phyloP scores from a whole-genome alignment of 2,113 vertebrate genomes.

The Pogonocichla stellata region DNA sequence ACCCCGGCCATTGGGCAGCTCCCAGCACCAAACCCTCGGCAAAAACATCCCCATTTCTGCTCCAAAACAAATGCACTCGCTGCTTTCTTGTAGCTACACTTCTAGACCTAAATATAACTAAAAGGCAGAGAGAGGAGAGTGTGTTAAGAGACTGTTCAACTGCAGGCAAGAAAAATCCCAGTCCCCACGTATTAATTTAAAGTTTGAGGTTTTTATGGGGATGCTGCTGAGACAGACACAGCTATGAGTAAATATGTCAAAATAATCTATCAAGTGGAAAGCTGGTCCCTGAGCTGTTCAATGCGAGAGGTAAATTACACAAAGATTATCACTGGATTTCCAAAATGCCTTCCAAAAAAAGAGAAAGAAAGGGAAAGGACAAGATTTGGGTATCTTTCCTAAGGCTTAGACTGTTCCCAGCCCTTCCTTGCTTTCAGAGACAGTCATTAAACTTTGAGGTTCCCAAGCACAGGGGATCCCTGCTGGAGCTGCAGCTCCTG shows the following conservation, averaged over 20 bases:
- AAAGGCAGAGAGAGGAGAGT: not conserved
- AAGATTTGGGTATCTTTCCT: not conserved
- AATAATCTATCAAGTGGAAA: conserved; percentile 69
- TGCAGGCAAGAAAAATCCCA: not conserved
- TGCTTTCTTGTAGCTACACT: not conserved
- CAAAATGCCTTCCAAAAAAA: not conserved
- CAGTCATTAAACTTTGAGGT: rapidly evolving
- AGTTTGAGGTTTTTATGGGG: conserved; percentile 46
- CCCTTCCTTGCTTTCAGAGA: not conserved
- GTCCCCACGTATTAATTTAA: conserved; percentile 49
- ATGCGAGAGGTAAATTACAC: conserved; percentile 9
- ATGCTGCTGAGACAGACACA: conserved; percentile 70
- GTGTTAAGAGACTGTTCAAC: not conserved
- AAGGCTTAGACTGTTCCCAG: not conserved
- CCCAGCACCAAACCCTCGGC: not conserved
- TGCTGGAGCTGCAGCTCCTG: not conserved
- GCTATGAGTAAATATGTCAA: conserved; percentile 75
- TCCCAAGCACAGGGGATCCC: rapidly evolving
- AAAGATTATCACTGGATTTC: not conserved
- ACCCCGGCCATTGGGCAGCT: rapidly evolving
- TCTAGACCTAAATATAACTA: not conserved
- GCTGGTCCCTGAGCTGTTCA: conserved; percentile 46
- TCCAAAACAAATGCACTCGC: not conserved
- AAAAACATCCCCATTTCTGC: not conserved
- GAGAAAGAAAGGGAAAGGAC: not conserved